Conservation (phyloP, 2,888 invertebrate species). For the Phytoseiulus persimilis region DNA sequence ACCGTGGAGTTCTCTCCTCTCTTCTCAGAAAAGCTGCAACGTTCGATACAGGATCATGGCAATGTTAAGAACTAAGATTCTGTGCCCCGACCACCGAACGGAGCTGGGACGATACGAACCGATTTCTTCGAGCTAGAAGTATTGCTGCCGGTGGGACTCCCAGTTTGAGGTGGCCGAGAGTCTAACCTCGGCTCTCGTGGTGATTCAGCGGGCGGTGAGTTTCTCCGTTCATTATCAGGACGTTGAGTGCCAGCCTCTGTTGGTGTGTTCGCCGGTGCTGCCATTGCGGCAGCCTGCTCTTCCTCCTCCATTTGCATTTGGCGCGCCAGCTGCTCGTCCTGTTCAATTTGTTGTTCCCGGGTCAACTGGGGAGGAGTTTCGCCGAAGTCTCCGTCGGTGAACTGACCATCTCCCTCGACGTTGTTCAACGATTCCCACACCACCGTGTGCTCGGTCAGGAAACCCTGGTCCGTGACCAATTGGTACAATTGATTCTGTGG, state of each 20-base stretch:
- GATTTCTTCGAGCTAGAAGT: constrained; percentile 20
- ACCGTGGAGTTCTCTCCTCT: not conserved
- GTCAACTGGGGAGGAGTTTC: constrained; percentile 47
- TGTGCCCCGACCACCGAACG: not conserved
- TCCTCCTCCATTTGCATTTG: constrained; percentile 43
- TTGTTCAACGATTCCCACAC: constrained; percentile 57
- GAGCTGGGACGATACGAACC: not conserved
- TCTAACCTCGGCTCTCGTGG: not conserved
- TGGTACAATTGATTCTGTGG: constrained; percentile 54
- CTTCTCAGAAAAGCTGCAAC: not conserved
- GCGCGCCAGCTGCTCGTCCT: constrained; percentile 44
- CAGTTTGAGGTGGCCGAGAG: not conserved
- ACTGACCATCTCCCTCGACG: constrained; percentile 55
- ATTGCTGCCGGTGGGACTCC: constrained; percentile 11
- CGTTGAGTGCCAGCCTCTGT: not conserved
- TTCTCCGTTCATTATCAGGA: not conserved
- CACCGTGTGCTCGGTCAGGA: constrained; percentile 53
- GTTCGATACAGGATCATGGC: not conserved
- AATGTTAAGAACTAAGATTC: not conserved
- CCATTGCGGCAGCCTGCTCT: not conserved
- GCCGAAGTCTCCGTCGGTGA: constrained; percentile 54
- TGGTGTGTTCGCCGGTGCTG: not conserved
- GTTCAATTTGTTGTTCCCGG: constrained; percentile 43
- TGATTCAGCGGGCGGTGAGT: not conserved
- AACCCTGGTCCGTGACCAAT: constrained; percentile 57